Evolutionary conservation across 2,113 vertebrate species (phyloP), one percentile per base, ranked within the genome.

Genomic region (Odocoileus virginianus): DNA sequence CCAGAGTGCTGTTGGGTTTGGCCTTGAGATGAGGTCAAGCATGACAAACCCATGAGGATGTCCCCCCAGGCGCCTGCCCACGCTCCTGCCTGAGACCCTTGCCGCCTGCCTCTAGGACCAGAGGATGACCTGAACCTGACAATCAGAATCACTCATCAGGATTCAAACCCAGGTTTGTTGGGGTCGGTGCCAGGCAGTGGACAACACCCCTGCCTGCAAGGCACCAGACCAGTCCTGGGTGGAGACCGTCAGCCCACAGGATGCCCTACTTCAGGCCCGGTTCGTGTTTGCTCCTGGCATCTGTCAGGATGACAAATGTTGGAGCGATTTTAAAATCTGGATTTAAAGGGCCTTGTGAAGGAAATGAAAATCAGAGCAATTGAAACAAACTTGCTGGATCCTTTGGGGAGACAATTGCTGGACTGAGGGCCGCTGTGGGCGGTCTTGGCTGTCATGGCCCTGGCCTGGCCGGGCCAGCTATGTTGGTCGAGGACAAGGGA

Each of bases 121-220:
- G 55, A 11, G 36, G 25, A 28, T 58, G 54, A 40, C 82, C 54
- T 40, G 52, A 27, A 13, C 21, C 81, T 27, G 81, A 57, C n/a
- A 40, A 55, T 10, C 13, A 27, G 33, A 30, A 23, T 27, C 23
- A 11, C 82, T 84, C 54, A 57, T 15, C 36, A 85, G 52, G n/a
- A 57, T 55, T 40, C 5, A 43, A 36, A 83, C 50, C 33, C 50
- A 54, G 50, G 11, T 82, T n/a, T 82, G 50, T 36, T 21, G 78
- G 30, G 14, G 50, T 54, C 19, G 0, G 82, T 27, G 55, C 50
- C 3, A 0, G 4, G 23, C 81, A 1, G 4, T 33, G 50, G 47
- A 82, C 47, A 52, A 7, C 30, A 52, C 19, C 14, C 36, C 36
- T 17, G 82, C 4, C n/a, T 58, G 83, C 1, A 1, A 16, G 25